A percentile compares a stretch with the other conserved stretches of the same genome.
Conservation (phyloP, 2,888 invertebrate species). For the Cynaeus angustus region DNA sequence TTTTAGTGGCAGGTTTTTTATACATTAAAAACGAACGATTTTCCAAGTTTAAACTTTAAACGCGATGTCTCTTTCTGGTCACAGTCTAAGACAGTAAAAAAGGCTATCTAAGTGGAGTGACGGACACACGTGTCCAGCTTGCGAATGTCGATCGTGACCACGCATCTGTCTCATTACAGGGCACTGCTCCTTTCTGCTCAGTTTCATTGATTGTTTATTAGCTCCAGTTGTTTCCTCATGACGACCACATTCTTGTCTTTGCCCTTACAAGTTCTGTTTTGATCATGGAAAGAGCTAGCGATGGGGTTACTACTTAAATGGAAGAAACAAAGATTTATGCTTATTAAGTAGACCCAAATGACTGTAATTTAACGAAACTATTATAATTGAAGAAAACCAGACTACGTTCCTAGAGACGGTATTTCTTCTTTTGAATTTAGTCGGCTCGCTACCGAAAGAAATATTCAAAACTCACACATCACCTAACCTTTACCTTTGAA, state of each 20-base stretch:
- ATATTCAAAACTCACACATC: background rate
- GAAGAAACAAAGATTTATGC: background rate
- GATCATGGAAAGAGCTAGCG: conserved; percentile 13
- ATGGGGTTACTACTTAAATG: background rate
- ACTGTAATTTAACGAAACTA: background rate
- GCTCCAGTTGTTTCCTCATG: conserved; percentile 44
- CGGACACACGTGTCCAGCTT: conserved; percentile 48
- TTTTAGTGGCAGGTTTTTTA: conserved; percentile 13
- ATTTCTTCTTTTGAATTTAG: too few relatives aligned
- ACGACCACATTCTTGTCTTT: conserved; percentile 39
- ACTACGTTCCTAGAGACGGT: too few relatives aligned
- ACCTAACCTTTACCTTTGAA: conserved; percentile 10
- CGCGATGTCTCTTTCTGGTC: conserved; percentile 34
- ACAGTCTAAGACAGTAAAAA: conserved; percentile 45
- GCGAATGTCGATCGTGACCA: conserved; percentile 45
- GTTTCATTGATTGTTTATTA: conserved; percentile 47
- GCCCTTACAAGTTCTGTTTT: conserved; percentile 8
- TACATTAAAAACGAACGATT: conserved; percentile 2
- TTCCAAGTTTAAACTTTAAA: background rate
- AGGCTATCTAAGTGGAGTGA: conserved; percentile 48
- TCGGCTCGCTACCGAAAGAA: too few relatives aligned
- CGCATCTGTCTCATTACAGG: conserved; percentile 47
- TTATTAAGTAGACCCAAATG: background rate
- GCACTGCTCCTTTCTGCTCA: conserved; percentile 32
- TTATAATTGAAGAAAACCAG: too few relatives aligned